Evolutionary conservation across 2,113 vertebrate species (phyloP).

Genomic region (Pseudolaguvia tuberculata): DNA sequence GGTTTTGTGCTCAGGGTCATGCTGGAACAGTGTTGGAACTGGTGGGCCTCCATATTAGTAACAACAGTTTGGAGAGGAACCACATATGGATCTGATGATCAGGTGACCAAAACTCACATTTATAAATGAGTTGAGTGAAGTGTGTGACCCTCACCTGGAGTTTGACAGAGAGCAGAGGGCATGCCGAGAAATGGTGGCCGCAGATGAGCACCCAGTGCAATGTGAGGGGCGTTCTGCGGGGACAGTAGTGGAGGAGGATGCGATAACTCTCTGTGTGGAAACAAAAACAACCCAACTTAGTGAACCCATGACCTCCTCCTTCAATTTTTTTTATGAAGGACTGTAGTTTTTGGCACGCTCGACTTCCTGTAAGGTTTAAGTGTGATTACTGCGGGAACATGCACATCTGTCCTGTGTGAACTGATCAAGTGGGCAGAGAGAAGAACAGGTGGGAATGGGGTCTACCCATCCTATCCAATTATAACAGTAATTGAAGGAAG

Average conservation of each 20-base stretch:
- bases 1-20: too few relatives aligned
- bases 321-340: neutral
- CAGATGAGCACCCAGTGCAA: slow-evolving; percentile 87
- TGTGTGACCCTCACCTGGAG: slow-evolving; percentile 76
- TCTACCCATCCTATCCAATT: too few relatives aligned
- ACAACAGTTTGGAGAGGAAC: too few relatives aligned
- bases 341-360: neutral
- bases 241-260: slow-evolving; percentile 88
- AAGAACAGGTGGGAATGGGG: too few relatives aligned
- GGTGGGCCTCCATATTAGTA: too few relatives aligned
- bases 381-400: neutral
- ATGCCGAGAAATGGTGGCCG: slow-evolving; percentile 92
- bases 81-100: too few relatives aligned
- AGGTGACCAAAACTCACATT: neutral
- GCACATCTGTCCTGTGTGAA: neutral
- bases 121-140: neutral
- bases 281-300: slow-evolving; percentile 28
- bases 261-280: slow-evolving; percentile 80
- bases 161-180: slow-evolving; percentile 90
- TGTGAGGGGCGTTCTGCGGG: slow-evolving; percentile 86
- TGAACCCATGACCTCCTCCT: neutral
- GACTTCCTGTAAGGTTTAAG: neutral
- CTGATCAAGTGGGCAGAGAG: neutral
- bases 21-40: too few relatives aligned
- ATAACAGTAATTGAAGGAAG: too few relatives aligned